Conservation (phyloP, 1,140 invertebrate genomes). For the Archivesica marissinica region DNA sequence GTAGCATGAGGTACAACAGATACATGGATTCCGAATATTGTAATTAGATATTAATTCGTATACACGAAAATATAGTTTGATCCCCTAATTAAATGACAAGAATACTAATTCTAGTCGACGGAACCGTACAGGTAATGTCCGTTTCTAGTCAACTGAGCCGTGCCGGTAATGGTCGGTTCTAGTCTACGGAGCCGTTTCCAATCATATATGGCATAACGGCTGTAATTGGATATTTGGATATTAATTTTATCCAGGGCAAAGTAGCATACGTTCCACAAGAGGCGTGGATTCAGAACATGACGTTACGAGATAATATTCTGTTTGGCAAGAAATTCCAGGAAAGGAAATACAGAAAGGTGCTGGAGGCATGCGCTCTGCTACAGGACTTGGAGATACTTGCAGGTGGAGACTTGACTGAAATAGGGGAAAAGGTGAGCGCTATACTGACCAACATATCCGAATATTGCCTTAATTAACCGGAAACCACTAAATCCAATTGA, state of each 20-base stretch:
- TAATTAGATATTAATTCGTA: not conserved
- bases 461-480: no score
- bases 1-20: no score
- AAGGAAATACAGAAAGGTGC: conserved; percentile 82
- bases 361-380: conserved; percentile 87
- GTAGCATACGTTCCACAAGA: conserved; percentile 91
- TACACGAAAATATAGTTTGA: not conserved
- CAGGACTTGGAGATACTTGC: conserved; percentile 89
- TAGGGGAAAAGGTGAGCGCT: conserved; percentile 80
- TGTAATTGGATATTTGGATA: not conserved
- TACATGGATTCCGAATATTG: not conserved
- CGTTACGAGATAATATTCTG: conserved; percentile 88
- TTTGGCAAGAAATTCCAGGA: conserved; percentile 86
- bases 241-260: conserved; percentile 71
- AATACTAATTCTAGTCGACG: no score
- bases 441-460: no score
- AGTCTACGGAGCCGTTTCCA: no score
- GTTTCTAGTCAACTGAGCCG: no score
- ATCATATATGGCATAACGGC: not conserved
- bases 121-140: no score
- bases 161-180: no score
- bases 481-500: no score
- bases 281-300: conserved; percentile 88
- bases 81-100: not conserved
- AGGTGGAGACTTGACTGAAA: conserved; percentile 88